Percentiles rank a stretch among this genome's conserved stretches.
Conservation (phyloP, 2,888 invertebrate species). For the Nephrotoma appendiculata region DNA sequence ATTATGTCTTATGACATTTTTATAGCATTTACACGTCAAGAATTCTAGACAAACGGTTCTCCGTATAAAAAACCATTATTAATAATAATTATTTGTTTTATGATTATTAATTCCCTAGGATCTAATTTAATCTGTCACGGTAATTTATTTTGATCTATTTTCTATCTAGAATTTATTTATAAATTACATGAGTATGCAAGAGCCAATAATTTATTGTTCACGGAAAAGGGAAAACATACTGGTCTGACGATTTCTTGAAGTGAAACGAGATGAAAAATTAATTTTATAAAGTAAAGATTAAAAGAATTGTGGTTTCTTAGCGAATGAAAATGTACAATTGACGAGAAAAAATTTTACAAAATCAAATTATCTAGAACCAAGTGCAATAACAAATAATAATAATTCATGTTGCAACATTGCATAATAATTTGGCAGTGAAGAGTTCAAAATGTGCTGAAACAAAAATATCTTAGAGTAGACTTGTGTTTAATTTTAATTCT, state of each 20-base stretch:
- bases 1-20: background rate
- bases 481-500: too few relatives aligned
- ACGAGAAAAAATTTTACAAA: background rate
- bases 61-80: background rate
- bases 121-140: background rate
- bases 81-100: background rate
- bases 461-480: too few relatives aligned
- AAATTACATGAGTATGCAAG: background rate
- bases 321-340: background rate
- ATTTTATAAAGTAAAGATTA: background rate
- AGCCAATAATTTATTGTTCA: background rate
- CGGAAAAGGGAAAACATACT: background rate
- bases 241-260: background rate
- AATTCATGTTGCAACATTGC: background rate
- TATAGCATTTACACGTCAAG: background rate
- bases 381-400: background rate
- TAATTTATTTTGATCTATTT: background rate
- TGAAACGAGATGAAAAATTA: background rate
- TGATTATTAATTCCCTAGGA: background rate
- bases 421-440: too few relatives aligned
- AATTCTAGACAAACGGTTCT: background rate
- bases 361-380: background rate
- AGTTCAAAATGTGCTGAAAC: too few relatives aligned
- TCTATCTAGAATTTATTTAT: background rate
- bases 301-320: background rate